These are phyloP conservation scores for Clarias gariepinus DNA, from an alignment of 2,113 vertebrate species.

Conservation along the genomic window DNA sequence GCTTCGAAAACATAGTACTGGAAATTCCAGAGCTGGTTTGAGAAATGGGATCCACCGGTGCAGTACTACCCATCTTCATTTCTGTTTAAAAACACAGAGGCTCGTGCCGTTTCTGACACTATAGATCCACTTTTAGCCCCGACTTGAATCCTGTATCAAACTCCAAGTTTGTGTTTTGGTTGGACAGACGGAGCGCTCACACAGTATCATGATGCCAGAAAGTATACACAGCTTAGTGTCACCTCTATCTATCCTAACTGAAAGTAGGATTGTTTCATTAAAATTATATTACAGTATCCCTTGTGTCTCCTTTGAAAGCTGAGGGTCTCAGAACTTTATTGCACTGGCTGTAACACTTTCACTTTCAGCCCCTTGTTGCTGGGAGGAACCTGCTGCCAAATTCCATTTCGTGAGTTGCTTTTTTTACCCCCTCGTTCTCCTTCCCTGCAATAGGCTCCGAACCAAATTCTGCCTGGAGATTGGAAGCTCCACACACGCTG, in stretches of 20 bases:
- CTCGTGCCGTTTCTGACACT: not conserved
- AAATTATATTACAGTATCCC: constrained; percentile 27
- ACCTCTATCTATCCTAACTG: constrained; percentile 11
- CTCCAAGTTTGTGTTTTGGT: not conserved
- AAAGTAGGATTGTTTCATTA: constrained; percentile 32
- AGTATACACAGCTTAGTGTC: not conserved
- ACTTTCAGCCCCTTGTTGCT: constrained; percentile 36
- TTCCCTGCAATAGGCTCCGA: constrained; percentile 43
- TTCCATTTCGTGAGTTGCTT: constrained; percentile 27
- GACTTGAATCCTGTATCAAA: not conserved
- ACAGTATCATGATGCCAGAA: not conserved
- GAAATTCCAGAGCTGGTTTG: not conserved
- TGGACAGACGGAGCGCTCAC: not conserved
- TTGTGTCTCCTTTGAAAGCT: constrained; percentile 24
- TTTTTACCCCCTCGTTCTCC: constrained; percentile 9
- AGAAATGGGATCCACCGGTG: not conserved
- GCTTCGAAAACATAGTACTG: not conserved
- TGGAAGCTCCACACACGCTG: constrained; percentile 48
- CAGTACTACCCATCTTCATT: not conserved
- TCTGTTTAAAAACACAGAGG: not conserved
- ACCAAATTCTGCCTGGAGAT: constrained; percentile 54
- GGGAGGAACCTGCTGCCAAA: constrained; percentile 36
- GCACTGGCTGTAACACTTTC: constrained; percentile 29
- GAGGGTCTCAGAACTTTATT: constrained; percentile 31
- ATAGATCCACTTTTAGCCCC: not conserved